Evolutionary conservation across 2,797 vertebrate genomes (phyloP).

Genomic region (Molothrus aeneus): DNA sequence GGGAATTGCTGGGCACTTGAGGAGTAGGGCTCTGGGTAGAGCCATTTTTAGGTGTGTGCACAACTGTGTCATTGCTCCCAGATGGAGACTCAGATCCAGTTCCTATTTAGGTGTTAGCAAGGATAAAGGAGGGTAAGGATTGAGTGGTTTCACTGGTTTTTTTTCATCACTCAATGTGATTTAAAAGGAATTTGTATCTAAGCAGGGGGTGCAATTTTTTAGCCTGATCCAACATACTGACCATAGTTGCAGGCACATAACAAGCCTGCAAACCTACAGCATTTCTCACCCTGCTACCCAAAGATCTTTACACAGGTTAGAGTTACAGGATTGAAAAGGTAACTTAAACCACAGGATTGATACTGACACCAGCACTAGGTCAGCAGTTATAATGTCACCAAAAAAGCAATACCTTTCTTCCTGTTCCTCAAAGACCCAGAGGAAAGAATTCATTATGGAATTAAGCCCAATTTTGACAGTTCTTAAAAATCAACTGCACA

Average conservation of each 20-base stretch:
- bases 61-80: neutral
- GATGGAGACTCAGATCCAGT: neutral
- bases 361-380: neutral
- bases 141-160: neutral
- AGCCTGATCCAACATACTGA: neutral
- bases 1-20: neutral
- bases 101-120: neutral
- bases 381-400: neutral
- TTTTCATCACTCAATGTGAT: neutral
- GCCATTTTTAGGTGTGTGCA: neutral
- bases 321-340: neutral
- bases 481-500: neutral
- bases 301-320: neutral
- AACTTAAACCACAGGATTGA: neutral
- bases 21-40: neutral
- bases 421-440: neutral
- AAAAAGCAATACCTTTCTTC: neutral
- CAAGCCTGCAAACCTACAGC: neutral
- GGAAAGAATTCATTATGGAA: neutral
- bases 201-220: neutral
- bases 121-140: neutral
- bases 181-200: neutral
- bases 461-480: neutral
- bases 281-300: neutral
- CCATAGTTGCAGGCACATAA: neutral